Conservation (phyloP, 2,113 vertebrate genomes). For the Forbesichthys agassizii region DNA sequence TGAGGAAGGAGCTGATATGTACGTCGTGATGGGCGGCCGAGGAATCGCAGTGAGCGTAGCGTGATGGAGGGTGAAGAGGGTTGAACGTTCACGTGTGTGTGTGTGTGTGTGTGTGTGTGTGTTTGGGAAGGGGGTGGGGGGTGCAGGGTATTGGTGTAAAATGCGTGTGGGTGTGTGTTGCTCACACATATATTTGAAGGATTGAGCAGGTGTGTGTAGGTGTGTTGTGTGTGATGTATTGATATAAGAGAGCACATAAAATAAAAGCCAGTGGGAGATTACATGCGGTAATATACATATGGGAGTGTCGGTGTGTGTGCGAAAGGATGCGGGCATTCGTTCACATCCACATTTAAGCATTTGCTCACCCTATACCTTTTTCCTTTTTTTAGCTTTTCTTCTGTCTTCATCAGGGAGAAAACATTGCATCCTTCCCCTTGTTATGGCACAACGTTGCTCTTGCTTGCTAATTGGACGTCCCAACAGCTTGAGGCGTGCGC, state of each 20-base stretch:
- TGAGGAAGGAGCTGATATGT: slow-evolving; percentile 42
- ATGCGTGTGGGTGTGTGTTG: too few relatives aligned
- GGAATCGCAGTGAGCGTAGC: slow-evolving; percentile 43
- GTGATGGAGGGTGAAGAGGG: slow-evolving; percentile 21
- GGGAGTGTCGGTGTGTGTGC: background rate
- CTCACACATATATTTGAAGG: too few relatives aligned
- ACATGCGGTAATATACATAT: slow-evolving; percentile 15
- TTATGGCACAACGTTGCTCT: background rate
- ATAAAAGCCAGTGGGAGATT: slow-evolving; percentile 9
- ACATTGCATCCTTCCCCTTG: background rate
- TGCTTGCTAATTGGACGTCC: slow-evolving; percentile 28
- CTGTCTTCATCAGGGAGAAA: too few relatives aligned
- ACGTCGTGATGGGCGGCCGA: slow-evolving; percentile 47
- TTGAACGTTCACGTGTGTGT: background rate
- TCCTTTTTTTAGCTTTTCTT: too few relatives aligned
- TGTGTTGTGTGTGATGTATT: slow-evolving; percentile 7
- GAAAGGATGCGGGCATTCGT: too few relatives aligned
- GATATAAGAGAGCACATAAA: slow-evolving; percentile 7
- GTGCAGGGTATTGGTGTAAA: background rate
- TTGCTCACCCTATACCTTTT: too few relatives aligned
- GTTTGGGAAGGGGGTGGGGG: slow-evolving; percentile 17
- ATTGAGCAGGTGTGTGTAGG: slow-evolving; percentile 16
- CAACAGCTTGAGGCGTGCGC: background rate
- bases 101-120: too few relatives aligned
- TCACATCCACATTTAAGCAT: too few relatives aligned